A percentile compares a stretch with the other conserved stretches of the same genome.
Conservation (phyloP, 1,140 invertebrate genomes). For the Pseudomyrmex dendroicus region DNA sequence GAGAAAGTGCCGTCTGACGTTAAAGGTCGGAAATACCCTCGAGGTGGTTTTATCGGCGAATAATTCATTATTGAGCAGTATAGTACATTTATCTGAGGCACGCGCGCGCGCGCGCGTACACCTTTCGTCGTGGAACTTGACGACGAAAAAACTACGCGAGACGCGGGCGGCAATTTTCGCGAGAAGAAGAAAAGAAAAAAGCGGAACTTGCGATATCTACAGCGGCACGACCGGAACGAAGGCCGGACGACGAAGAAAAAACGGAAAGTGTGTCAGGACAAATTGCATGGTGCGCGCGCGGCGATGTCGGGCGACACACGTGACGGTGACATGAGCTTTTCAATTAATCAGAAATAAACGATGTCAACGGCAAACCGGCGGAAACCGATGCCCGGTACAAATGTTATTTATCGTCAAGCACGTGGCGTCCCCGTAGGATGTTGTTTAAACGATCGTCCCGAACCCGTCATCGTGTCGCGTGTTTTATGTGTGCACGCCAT, state of each 20-base stretch:
- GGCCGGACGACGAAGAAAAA: slow-evolving; percentile 43
- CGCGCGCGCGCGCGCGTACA: not conserved
- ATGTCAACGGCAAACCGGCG: slow-evolving; percentile 62
- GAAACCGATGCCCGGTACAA: slow-evolving; percentile 66
- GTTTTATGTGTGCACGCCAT: slow-evolving; percentile 50
- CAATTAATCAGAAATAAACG: slow-evolving; percentile 75
- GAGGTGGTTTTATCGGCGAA: not conserved
- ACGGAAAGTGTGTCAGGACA: slow-evolving; percentile 61
- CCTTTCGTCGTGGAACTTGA: not conserved
- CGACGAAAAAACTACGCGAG: not conserved
- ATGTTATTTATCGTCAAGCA: slow-evolving; percentile 73
- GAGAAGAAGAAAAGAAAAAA: slow-evolving; percentile 7
- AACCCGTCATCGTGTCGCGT: slow-evolving; percentile 60
- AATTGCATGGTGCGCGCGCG: slow-evolving; percentile 52
- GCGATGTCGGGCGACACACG: slow-evolving; percentile 58
- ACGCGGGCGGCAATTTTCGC: slow-evolving; percentile 8
- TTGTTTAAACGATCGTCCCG: slow-evolving; percentile 66
- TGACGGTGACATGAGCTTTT: slow-evolving; percentile 70
- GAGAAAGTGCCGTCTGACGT: slow-evolving; percentile 5
- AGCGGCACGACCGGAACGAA: slow-evolving; percentile 12
- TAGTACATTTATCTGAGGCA: not conserved
- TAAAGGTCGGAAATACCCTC: slow-evolving; percentile 1
- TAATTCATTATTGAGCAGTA: slow-evolving; percentile 21
- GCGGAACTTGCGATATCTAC: not conserved
- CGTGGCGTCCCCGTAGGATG: slow-evolving; percentile 34